These are phyloP conservation scores for Ctenicera cuprea DNA, from an alignment of 2,888 invertebrate species.

Conservation along the genomic window DNA sequence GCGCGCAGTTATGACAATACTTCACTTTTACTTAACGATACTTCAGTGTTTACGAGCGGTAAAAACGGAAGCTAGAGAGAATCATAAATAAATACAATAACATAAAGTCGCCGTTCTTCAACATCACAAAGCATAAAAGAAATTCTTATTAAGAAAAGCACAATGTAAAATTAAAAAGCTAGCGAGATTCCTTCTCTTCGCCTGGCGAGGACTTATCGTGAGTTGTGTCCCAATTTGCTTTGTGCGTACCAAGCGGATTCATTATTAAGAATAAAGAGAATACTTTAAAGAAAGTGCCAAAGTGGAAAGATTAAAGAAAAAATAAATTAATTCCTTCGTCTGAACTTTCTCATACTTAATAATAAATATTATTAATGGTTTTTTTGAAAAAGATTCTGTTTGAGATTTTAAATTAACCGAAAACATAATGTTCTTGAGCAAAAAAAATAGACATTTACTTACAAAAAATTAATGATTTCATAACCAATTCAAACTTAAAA, in stretches of 20 bases:
- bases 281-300: too few relatives aligned
- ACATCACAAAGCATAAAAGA: constrained; percentile 18
- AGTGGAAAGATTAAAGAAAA: too few relatives aligned
- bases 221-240: background rate
- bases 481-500: too few relatives aligned
- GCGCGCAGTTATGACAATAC: constrained; percentile 15
- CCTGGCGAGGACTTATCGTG: background rate
- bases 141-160: constrained; percentile 14
- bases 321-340: too few relatives aligned
- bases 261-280: too few relatives aligned
- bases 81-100: constrained; percentile 25
- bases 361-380: too few relatives aligned
- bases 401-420: too few relatives aligned
- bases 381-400: too few relatives aligned
- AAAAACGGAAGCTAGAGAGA: constrained; percentile 13
- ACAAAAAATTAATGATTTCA: too few relatives aligned
- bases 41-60: constrained; percentile 20
- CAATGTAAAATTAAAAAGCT: constrained; percentile 21
- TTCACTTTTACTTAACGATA: constrained; percentile 30
- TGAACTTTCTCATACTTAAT: too few relatives aligned
- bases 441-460: too few relatives aligned
- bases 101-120: background rate
- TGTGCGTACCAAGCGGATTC: background rate
- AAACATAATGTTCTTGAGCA: too few relatives aligned
- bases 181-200: background rate